A percentile compares a stretch with the other conserved stretches of the same genome.
phyloP scores from a whole-genome alignment of 2,113 vertebrate species.

The Corythaixoides concolor region DNA sequence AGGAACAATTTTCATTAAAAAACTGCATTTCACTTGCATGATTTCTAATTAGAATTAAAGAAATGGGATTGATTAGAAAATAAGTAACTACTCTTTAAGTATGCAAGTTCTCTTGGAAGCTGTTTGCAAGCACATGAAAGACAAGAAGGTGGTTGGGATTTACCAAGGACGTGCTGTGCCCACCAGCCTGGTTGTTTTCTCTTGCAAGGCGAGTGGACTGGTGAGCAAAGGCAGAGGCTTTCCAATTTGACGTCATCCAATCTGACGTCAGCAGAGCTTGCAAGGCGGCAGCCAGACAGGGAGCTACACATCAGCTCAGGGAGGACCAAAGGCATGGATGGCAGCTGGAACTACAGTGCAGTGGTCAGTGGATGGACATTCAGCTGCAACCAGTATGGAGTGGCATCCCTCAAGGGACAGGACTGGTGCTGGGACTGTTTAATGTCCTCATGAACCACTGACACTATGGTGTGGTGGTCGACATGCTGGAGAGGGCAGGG shows the following conservation, averaged over 20 bases:
- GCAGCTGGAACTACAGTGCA: neutral
- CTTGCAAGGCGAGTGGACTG: neutral
- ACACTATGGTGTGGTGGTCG: no score
- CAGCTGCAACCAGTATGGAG: neutral
- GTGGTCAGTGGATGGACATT: neutral
- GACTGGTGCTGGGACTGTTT: neutral
- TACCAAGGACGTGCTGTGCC: neutral
- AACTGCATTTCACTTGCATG: neutral
- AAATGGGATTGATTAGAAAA: neutral
- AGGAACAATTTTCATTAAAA: neutral
- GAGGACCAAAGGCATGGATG: accelerated
- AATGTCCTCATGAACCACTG: neutral
- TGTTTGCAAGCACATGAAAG: neutral
- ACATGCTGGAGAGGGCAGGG: neutral
- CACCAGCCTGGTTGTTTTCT: neutral
- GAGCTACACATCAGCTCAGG: neutral
- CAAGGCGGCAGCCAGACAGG: accelerated
- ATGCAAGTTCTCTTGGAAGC: neutral
- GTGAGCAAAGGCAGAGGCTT: neutral
- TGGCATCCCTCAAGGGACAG: neutral
- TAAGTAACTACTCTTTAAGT: neutral
- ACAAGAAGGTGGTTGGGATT: neutral
- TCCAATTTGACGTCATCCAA: neutral
- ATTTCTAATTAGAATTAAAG: neutral
- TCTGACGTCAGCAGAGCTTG: neutral